Conservation (phyloP, 1,140 invertebrate genomes). For the Trachymyrmex cornetzi region DNA sequence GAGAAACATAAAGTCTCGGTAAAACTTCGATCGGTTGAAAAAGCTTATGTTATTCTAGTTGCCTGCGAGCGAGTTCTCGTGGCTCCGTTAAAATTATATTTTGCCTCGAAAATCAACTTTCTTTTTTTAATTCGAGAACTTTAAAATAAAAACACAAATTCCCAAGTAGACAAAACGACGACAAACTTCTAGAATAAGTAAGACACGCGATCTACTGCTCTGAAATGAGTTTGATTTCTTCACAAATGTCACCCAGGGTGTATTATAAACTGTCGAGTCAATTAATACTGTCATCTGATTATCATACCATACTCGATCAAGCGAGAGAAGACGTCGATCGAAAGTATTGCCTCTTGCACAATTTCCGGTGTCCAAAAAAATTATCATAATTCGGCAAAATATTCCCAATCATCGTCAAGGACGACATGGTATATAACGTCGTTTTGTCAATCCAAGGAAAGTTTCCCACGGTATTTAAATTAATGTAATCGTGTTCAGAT, state of each 20-base stretch:
- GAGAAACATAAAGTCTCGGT: not conserved
- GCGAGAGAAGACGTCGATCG: not conserved
- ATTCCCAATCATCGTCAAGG: constrained; percentile 15
- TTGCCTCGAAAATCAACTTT: constrained; percentile 10
- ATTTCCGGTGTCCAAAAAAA: not conserved
- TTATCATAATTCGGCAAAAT: constrained; percentile 23
- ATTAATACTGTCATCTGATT: not conserved
- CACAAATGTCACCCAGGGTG: not conserved
- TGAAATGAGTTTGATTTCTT: not conserved
- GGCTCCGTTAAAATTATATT: constrained; percentile 18
- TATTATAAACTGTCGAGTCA: not conserved
- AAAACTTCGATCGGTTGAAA: constrained; percentile 41
- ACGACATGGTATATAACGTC: not conserved
- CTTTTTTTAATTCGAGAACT: not conserved
- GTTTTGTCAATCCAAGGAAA: not conserved
- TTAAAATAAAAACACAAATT: not conserved
- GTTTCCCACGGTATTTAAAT: constrained; percentile 53
- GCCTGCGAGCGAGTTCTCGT: not conserved
- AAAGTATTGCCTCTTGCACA: not conserved
- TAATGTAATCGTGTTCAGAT: constrained; percentile 38
- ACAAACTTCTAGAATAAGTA: not conserved
- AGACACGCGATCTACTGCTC: not conserved
- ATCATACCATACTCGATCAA: not conserved
- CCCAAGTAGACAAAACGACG: not conserved
- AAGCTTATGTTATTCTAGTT: constrained; percentile 9